These are phyloP conservation scores for Pygmarrhopalites habei DNA, from an alignment of 1,140 invertebrate genomes.

Conservation along the genomic window DNA sequence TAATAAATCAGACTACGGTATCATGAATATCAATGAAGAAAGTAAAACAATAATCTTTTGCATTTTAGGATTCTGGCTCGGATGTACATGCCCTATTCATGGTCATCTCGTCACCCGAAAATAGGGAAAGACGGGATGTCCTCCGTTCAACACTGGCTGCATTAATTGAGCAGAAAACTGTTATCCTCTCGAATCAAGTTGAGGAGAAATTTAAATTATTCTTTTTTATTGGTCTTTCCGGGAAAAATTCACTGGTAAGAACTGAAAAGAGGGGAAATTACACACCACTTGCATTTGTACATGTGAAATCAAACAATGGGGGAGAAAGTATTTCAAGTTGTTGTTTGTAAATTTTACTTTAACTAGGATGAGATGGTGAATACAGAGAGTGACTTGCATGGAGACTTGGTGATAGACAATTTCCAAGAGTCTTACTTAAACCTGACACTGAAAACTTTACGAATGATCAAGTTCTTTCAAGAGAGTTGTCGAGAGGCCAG, in stretches of 20 bases:
- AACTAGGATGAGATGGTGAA: too few species aligned
- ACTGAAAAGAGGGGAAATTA: too few species aligned
- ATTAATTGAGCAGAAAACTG: not conserved
- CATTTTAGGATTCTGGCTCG: constrained; percentile 19
- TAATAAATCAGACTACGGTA: too few species aligned
- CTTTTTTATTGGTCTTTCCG: constrained; percentile 14
- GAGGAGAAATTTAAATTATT: constrained; percentile 13
- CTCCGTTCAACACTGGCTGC: constrained; percentile 16
- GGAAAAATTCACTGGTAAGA: not conserved
- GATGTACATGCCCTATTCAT: constrained; percentile 25
- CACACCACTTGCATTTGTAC: too few species aligned
- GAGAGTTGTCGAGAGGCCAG: constrained; percentile 41
- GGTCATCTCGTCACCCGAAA: constrained; percentile 30
- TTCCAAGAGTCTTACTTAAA: constrained; percentile 47
- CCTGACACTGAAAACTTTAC: constrained; percentile 47
- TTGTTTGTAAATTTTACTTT: too few species aligned
- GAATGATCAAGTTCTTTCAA: constrained; percentile 44
- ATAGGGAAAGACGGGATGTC: constrained; percentile 19
- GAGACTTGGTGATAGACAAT: constrained; percentile 45
- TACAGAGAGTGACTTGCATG: constrained; percentile 35
- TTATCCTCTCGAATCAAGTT: not conserved
- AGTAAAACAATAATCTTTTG: too few species aligned
- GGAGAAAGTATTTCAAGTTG: too few species aligned
- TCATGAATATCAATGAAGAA: too few species aligned
- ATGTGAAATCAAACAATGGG: too few species aligned